A percentile compares a stretch with the other conserved stretches of the same genome.
Conservation (phyloP, 2,797 vertebrate genomes). For the Tokudaia muenninki region DNA sequence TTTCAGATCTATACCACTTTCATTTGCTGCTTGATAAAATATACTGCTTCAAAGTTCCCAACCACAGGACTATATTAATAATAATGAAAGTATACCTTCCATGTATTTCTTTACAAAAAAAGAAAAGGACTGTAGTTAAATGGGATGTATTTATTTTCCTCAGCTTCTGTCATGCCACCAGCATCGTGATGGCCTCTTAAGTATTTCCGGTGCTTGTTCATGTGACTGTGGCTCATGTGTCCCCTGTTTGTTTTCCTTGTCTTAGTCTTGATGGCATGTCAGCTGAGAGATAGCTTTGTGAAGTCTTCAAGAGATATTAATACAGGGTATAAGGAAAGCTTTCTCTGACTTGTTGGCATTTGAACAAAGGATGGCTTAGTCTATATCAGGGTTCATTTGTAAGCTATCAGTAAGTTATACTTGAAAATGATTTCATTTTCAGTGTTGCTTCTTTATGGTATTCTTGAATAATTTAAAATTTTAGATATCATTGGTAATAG, state of each 20-base stretch:
- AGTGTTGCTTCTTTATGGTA: constrained; percentile 5
- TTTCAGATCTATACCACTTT: neutral
- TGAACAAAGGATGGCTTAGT: neutral
- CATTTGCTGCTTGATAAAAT: constrained; percentile 46
- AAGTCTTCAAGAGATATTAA: neutral
- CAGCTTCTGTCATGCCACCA: neutral
- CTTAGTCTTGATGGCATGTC: neutral
- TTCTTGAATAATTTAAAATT: constrained; percentile 48
- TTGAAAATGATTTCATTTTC: constrained; percentile 36
- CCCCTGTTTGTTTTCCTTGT: neutral
- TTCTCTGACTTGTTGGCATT: neutral
- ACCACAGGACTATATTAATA: constrained; percentile 9
- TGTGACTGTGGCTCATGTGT: neutral
- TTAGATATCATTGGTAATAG: constrained; percentile 29
- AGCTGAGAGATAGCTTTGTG: neutral
- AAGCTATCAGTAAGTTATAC: constrained; percentile 26
- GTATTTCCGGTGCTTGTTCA: neutral
- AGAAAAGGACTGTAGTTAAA: neutral
- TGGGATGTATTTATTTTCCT: neutral
- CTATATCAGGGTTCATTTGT: neutral
- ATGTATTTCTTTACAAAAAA: neutral
- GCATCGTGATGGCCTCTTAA: neutral
- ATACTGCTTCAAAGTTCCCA: constrained; percentile 19
- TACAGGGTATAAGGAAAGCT: neutral
- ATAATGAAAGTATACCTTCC: neutral